Base-by-base conservation (phyloP, 2,888 invertebrate genomes). In the Dorcus parallelipipedus region DNA sequence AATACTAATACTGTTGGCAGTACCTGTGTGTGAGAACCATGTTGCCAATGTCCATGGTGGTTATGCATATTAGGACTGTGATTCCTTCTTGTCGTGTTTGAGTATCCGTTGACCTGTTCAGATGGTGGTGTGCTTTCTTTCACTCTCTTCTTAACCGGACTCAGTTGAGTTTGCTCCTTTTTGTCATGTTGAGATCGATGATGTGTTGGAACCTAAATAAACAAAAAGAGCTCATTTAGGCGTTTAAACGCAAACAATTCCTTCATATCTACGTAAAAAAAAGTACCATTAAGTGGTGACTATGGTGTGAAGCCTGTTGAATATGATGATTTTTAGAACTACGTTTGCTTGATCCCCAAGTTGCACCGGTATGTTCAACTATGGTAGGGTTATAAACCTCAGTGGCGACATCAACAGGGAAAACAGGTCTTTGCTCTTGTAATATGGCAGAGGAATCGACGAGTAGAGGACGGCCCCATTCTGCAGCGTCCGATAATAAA, bases 81-180 rank as follows among this genome's bases (percentile, higher is more conserved):
- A 73, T 73, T 74, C 40, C 74, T 70, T 59, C 76, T 69, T 43
- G 60, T 65, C 43, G 60, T 66, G 54, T 63, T 64, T 3, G 65
- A 60, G 48, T 63, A 61, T 50, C 63, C 58, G 56, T 65, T 68
- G 3, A 71, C 59, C 56, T 76, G 78, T 56, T 79, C 78, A 59
- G 87, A 86, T 43, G 93, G 95, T 23, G 96, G 96, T 23, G 95
- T 93, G 72, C 93, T 95, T 75, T 97, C 97, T 78, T 97, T 97
- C 45, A 97, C 96, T 14, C 97, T 86, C 77, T 97, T 97, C 82
- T 97, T 97, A 26, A 97, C 96, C 2, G 97, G 97, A 70, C 95
- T 96, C 70, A 97, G 80, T 76, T 96, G 96, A 56, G 92, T 91
- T 56, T 90, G 89, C 74, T 90, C 90, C 76, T 94, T 93, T 77